phyloP scores from a whole-genome alignment of 2,888 invertebrate genomes.

The Anthophora plumipes region DNA sequence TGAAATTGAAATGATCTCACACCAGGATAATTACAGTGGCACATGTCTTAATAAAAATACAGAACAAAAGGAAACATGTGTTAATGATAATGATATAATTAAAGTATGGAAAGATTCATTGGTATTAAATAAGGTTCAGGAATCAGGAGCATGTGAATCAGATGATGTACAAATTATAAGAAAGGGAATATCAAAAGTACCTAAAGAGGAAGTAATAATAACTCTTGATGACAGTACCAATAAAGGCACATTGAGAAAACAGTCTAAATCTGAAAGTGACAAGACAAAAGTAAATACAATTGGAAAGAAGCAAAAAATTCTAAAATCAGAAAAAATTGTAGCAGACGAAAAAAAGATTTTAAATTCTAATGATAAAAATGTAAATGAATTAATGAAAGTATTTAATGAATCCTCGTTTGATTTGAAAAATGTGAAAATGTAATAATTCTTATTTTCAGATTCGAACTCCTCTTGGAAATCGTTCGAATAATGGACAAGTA shows the following conservation, averaged over 20 bases:
- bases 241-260: slow-evolving; percentile 47
- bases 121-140: slow-evolving; percentile 50
- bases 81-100: slow-evolving; percentile 67
- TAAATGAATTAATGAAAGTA: slow-evolving; percentile 65
- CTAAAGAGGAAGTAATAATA: slow-evolving; percentile 74
- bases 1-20: slow-evolving; percentile 4
- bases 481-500: slow-evolving; percentile 76
- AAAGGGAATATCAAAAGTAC: not conserved
- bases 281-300: slow-evolving; percentile 50
- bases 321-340: slow-evolving; percentile 62
- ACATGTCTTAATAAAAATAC: not conserved
- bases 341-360: slow-evolving; percentile 67
- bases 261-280: slow-evolving; percentile 44
- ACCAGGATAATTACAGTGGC: slow-evolving; percentile 24
- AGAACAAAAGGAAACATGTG: not conserved
- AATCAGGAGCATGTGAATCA: slow-evolving; percentile 36
- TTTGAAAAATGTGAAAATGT: slow-evolving; percentile 5
- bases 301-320: slow-evolving; percentile 49
- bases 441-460: slow-evolving; percentile 65
- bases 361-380: slow-evolving; percentile 61
- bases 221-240: slow-evolving; percentile 70
- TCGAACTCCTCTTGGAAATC: slow-evolving; percentile 79
- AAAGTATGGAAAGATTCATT: slow-evolving; percentile 77
- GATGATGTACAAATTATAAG: slow-evolving; percentile 30
- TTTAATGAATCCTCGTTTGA: slow-evolving; percentile 5